A percentile compares a stretch with the other conserved stretches of the same genome.
Conservation (phyloP, 2,113 vertebrate species). For the Columba livia region DNA sequence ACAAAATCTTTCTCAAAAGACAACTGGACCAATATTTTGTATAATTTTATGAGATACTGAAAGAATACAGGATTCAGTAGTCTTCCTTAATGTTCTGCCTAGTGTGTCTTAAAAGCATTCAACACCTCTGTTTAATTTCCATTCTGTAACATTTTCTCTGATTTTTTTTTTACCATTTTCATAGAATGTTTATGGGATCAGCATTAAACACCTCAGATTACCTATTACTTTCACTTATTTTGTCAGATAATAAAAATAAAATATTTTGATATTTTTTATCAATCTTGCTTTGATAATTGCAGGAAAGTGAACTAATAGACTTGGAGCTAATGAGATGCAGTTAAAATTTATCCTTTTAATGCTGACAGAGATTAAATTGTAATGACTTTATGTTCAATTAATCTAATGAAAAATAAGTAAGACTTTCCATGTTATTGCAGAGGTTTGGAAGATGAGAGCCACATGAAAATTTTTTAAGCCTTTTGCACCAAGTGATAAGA, state of each 20-base stretch:
- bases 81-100: neutral
- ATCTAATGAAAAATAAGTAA: conserved; percentile 8
- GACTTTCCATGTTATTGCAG: neutral
- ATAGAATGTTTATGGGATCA: neutral
- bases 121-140: neutral
- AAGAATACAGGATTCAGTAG: neutral
- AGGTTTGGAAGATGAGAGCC: neutral
- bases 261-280: neutral
- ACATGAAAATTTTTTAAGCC: neutral
- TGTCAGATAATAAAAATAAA: neutral
- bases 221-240: neutral
- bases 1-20: neutral
- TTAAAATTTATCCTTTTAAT: conserved; percentile 25
- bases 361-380: conserved; percentile 1
- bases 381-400: conserved; percentile 5
- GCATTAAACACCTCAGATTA: neutral
- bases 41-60: neutral
- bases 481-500: neutral
- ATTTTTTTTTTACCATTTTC: neutral
- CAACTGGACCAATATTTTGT: neutral
- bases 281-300: neutral
- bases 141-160: neutral
- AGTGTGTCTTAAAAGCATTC: neutral
- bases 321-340: neutral
- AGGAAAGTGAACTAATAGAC: neutral